Base-by-base conservation (phyloP, 2,888 invertebrate genomes). In the Gymnoscelis rufifasciata region DNA sequence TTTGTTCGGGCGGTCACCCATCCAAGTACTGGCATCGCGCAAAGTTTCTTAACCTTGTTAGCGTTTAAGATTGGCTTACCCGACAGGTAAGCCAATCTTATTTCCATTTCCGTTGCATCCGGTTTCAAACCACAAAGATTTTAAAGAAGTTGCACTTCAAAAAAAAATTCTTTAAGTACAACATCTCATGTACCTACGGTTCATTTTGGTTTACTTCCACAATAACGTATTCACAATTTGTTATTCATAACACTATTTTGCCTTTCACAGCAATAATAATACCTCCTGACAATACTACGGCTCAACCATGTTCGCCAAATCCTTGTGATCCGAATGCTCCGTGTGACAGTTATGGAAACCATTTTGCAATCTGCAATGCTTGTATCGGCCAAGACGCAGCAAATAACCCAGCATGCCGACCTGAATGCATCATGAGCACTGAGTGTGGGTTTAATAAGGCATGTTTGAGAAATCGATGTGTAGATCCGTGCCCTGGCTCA, bases 381-480 rank as follows among this genome's bases (percentile, higher is more conserved):
- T 96, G 95, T 68, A 84, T 90, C 59, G 92, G 93, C 31, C 90
- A 92, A 1, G 90, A 91, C 57, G 90, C 91, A 27, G 83, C 90
- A 33, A 92, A 91, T 57, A 93, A 93, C 75, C 93, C 94, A 15
- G 90, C 90, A 24, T 96, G 96, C 60, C 90, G 93, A 67, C 95
- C 95, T 24, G 95, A 96, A 82, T 96, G 96, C 78, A 81, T 96
- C 38, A 90, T 93, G 10, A 93, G 93, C 67, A 91, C 93, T 1
- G 95, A 96, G 65, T 96, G 96, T 84, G 89, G 92, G 38, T 93
- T 94, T 65, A 88, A 94, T 69, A 92, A 89, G 65, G 93, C 95
- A 43, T 96, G 95, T 68, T 80, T 94, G 39, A 91, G 92, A 53
- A 92, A 92, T 60, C 91, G 89, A 68, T 96, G 96, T 68, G 74